Conservation (phyloP, 92 coral and sea anemone genomes). For the Epizoanthus rinbou region DNA sequence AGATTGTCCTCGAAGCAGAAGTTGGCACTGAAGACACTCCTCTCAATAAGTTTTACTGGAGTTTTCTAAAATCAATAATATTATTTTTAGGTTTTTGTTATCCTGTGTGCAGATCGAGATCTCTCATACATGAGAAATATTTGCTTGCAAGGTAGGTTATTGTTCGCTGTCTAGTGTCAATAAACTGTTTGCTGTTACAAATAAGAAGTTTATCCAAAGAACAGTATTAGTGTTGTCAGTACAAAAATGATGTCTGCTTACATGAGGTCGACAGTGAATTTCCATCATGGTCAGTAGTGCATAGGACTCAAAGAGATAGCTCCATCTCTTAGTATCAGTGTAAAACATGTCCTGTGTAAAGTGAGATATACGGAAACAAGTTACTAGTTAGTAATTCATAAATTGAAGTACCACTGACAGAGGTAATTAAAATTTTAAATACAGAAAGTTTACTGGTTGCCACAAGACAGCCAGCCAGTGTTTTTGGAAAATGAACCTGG, state of each 20-base stretch:
- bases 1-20: conserved; percentile 97
- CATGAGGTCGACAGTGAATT: conserved; percentile 89
- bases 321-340: conserved; percentile 87
- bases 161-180: too few species aligned
- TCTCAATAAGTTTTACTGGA: conserved; percentile 92
- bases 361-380: not conserved
- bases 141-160: too few species aligned
- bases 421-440: too few species aligned
- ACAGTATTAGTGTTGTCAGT: too few species aligned
- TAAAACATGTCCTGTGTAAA: conserved; percentile 82
- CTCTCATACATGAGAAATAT: not conserved
- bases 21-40: conserved; percentile 97
- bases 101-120: too few species aligned
- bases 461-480: too few species aligned
- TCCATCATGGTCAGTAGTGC: conserved; percentile 92
- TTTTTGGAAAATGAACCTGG: too few species aligned
- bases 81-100: not conserved
- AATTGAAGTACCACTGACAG: not conserved
- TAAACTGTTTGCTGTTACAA: too few species aligned
- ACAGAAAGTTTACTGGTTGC: not conserved
- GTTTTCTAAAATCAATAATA: conserved; percentile 50
- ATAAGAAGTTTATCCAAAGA: too few species aligned
- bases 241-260: conserved; percentile 36
- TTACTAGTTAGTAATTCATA: not conserved
- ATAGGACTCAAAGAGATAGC: conserved; percentile 91